Base-by-base conservation (phyloP, 2,113 vertebrate species). In the Indicator indicator region DNA sequence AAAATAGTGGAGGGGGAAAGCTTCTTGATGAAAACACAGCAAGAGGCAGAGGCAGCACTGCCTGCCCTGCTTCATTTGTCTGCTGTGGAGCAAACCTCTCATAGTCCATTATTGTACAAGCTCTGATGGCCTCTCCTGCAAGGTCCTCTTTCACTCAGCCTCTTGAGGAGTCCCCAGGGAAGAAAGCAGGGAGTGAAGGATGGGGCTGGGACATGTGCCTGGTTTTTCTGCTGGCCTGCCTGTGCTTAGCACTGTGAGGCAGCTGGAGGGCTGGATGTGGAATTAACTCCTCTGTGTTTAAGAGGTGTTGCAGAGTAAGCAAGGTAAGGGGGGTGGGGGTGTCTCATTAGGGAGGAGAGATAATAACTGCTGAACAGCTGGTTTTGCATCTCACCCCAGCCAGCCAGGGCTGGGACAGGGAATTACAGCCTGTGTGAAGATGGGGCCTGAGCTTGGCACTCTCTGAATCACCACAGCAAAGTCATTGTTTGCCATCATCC, bases 301-400 rank as follows among this genome's bases (percentile, higher is more conserved):
- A 62, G 83, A 91, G 60, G 21, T 42, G 38, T 12, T 75, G 36
- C 40, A 32, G 7, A 46, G 73, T 26, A 36, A 88, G 80, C n/a
- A 32, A 86, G 54, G 73, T 9, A 69, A 72, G 33, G 68, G 69
- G 78, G 46, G 10, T 12, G 14, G 42, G 42, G 42, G 42, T 6
- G 42, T 44, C 10, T 42, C 56, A 24, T 80, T 50, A 87, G 69
- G 58, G 72, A 94, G 52, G 42, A 56, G 70, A 80, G 54, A 42
- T 60, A 56, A 80, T 70, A 88, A 86, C 83, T 62, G 86, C 91
- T 83, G 89, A 58, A 33, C 56, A 64, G 72, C 78, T 91, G 78
- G 3, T 67, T 91, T 91, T 91, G 73, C 4, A 1, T 38, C 46
- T 79, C 33, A 18, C 80, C 30, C 56, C 40, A 77, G 71, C 72